Evolutionary conservation across 2,797 vertebrate species (phyloP).

Genomic region (Muraenolepis orangiensis): DNA sequence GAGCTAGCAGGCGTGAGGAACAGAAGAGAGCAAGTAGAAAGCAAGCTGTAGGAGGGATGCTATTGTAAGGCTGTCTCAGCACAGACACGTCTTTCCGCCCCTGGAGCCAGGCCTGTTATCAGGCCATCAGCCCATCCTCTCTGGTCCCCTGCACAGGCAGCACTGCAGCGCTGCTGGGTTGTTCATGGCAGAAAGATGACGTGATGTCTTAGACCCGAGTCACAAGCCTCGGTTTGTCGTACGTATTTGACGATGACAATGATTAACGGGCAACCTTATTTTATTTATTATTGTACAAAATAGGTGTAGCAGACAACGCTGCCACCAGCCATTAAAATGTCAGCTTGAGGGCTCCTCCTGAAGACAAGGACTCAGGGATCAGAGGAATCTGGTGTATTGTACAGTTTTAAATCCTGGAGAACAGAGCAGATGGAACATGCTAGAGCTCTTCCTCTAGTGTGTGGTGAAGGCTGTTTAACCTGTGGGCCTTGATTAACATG

Average conservation of each 20-base stretch:
- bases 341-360: no score
- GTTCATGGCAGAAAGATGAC: slow-evolving; percentile 40
- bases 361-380: no score
- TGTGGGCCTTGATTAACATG: no score
- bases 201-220: neutral
- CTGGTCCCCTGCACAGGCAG: slow-evolving; percentile 48
- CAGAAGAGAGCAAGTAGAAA: neutral
- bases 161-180: slow-evolving; percentile 53
- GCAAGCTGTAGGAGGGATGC: slow-evolving; percentile 23
- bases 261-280: neutral
- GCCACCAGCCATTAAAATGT: no score
- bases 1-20: neutral
- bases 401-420: no score
- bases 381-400: no score
- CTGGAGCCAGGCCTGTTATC: slow-evolving; percentile 49
- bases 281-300: neutral
- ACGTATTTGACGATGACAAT: neutral
- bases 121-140: slow-evolving; percentile 43
- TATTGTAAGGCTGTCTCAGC: slow-evolving; percentile 35
- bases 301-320: no score
- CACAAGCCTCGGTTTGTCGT: neutral
- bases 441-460: no score
- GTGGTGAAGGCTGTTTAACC: no score
- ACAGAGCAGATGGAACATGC: no score
- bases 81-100: slow-evolving; percentile 43